Base-by-base conservation (phyloP, 1,140 invertebrate genomes). In the Cydia strobilella region DNA sequence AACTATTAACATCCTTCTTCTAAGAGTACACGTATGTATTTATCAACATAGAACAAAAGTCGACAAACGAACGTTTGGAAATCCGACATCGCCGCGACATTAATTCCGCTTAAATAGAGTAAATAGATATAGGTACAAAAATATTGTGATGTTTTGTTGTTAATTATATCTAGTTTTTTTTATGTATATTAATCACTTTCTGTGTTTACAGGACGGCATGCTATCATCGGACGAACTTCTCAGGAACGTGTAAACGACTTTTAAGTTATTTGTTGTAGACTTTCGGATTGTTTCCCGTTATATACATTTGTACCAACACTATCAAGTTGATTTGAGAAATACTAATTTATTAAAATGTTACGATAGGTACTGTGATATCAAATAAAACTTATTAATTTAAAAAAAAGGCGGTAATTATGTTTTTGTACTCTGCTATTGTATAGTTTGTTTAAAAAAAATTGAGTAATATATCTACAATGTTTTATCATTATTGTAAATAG, bases 161-260 rank as follows among this genome's bases (percentile, higher is more conserved):
- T 27, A n/a, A n/a, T n/a, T n/a, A n/a, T n/a, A n/a, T n/a, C n/a
- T n/a, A n/a, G n/a, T n/a, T n/a, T n/a, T 25, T 25, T 25, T 25
- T 25, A 25, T 39, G 25, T 39, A 39, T 10, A 1, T 20, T 9
- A 31, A 39, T 63, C 9, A 54, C 45, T 69, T 63, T 74, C 76
- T 80, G 78, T 83, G 77, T 72, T 89, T 87, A n/a, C 87, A 92
- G 88, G 89, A 92, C 72, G 88, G 88, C 73, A 79, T 87, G 82
- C 88, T 92, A 71, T 85, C 90, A 78, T 80, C 88, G 62, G 89
- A 92, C 18, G 90, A 92, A 79, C 84, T 92, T 45, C 83, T 92
- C 71, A 89, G 89, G 77, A 91, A 92, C 82, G 79, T 87, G 82
- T 90, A 90, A 90, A 83, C 35, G 51, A 77, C 74, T 1, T 10